Evolutionary conservation across 2,113 vertebrate species (phyloP).

Genomic region (Megaptera novaeangliae): DNA sequence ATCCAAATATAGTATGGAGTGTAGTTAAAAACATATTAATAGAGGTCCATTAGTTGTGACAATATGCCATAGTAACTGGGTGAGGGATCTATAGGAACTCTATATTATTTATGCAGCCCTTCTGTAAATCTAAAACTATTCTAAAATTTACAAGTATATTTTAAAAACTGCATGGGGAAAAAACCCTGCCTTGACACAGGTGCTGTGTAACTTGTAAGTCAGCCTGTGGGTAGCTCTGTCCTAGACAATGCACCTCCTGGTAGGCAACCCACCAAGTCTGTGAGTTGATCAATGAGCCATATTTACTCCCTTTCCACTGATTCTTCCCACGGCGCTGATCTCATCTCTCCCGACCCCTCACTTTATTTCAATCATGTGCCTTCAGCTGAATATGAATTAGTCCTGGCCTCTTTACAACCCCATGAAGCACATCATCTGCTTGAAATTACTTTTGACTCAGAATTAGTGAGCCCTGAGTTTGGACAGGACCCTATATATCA

Average conservation of each 20-base stretch:
- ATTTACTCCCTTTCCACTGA: not conserved
- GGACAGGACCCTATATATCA: not conserved
- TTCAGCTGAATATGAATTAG: not conserved
- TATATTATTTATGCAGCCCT: not conserved
- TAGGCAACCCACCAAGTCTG: no score
- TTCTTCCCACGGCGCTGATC: not conserved
- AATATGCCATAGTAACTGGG: not conserved
- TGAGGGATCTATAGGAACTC: not conserved
- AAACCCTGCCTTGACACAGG: not conserved
- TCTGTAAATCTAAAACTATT: not conserved
- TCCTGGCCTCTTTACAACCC: not conserved
- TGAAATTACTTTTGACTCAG: not conserved
- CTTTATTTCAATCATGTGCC: not conserved
- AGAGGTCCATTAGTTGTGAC: not conserved
- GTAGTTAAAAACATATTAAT: not conserved
- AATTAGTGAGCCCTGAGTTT: not conserved
- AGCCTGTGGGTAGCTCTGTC: not conserved
- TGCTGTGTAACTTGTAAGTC: not conserved
- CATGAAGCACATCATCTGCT: not conserved
- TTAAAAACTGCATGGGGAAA: not conserved
- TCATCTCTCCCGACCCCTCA: not conserved
- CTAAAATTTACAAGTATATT: not conserved
- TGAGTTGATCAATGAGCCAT: fast-evolving
- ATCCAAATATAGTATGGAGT: not conserved
- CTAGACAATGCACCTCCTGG: not conserved